phyloP scores from a whole-genome alignment of 2,888 invertebrate genomes.

The Sclerodermus sp. region DNA sequence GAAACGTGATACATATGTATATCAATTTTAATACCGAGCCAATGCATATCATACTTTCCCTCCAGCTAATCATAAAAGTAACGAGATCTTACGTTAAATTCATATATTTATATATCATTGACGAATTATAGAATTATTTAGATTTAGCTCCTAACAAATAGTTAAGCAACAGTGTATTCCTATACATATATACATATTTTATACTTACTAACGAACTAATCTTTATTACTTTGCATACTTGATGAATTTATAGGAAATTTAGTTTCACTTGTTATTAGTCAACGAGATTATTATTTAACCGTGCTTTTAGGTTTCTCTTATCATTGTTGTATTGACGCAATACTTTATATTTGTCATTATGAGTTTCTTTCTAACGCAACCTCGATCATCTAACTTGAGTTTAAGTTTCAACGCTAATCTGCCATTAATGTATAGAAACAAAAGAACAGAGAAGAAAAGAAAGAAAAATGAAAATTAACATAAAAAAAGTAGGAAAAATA shows the following conservation, averaged over 20 bases:
- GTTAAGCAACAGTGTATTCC: slow-evolving; percentile 18
- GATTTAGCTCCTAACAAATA: slow-evolving; percentile 17
- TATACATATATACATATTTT: slow-evolving; percentile 16
- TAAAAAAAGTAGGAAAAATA: no score
- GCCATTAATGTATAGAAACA: no score
- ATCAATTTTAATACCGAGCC: slow-evolving; percentile 25
- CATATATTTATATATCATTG: slow-evolving; percentile 32
- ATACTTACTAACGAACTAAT: slow-evolving; percentile 28
- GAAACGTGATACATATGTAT: slow-evolving; percentile 10
- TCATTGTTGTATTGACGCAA: no score
- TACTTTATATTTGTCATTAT: no score
- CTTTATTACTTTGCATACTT: slow-evolving; percentile 24
- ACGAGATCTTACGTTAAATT: slow-evolving; percentile 28
- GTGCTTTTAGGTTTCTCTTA: no score
- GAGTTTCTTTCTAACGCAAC: no score
- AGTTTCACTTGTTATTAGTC: no score
- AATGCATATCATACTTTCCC: slow-evolving; percentile 46
- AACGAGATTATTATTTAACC: no score
- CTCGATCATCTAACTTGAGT: no score
- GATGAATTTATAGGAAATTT: slow-evolving; percentile 8
- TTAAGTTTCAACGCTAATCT: no score
- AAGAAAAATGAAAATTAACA: no score
- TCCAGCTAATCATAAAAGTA: slow-evolving; percentile 29
- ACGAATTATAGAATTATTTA: slow-evolving; percentile 37
- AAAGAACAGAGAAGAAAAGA: no score